phyloP scores from a whole-genome alignment of 1,140 invertebrate genomes.

The Cydia fagiglandana region DNA sequence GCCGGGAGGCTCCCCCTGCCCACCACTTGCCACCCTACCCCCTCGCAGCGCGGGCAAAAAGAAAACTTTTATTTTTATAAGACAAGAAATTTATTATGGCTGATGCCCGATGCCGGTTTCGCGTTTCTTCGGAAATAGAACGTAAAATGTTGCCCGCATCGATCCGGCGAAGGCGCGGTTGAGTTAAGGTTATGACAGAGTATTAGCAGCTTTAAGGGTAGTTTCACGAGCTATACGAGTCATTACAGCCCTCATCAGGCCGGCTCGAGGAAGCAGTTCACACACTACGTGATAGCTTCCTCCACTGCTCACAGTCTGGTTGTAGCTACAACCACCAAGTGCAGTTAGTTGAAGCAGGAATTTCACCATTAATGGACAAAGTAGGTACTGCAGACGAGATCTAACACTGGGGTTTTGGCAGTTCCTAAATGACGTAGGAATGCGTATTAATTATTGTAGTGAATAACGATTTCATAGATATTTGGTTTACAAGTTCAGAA shows the following conservation, averaged over 20 bases:
- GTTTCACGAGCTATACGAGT: slow-evolving; percentile 29
- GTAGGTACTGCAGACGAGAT: too few relatives aligned
- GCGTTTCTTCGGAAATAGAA: slow-evolving; percentile 76
- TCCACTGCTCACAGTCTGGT: too few relatives aligned
- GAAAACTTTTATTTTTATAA: slow-evolving; percentile 79
- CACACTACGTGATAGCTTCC: neutral
- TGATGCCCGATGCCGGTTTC: slow-evolving; percentile 74
- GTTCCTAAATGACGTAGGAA: too few relatives aligned
- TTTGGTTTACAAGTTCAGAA: too few relatives aligned
- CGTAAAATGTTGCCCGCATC: slow-evolving; percentile 67
- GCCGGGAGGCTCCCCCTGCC: slow-evolving; percentile 43
- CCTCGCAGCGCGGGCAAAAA: slow-evolving; percentile 61
- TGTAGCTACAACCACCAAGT: neutral
- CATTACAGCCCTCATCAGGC: neutral
- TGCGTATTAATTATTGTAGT: too few relatives aligned
- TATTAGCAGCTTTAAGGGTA: slow-evolving; percentile 34
- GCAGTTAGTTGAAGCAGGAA: too few relatives aligned
- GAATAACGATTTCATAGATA: too few relatives aligned
- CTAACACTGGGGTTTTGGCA: too few relatives aligned
- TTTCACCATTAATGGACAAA: too few relatives aligned
- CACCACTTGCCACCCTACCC: slow-evolving; percentile 44
- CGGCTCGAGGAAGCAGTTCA: neutral
- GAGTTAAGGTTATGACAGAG: slow-evolving; percentile 24
- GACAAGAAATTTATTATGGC: slow-evolving; percentile 79
- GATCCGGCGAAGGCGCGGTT: slow-evolving; percentile 44